These are phyloP conservation scores for Cerastis leucographa DNA, from an alignment of 2,888 invertebrate species.

Conservation along the genomic window DNA sequence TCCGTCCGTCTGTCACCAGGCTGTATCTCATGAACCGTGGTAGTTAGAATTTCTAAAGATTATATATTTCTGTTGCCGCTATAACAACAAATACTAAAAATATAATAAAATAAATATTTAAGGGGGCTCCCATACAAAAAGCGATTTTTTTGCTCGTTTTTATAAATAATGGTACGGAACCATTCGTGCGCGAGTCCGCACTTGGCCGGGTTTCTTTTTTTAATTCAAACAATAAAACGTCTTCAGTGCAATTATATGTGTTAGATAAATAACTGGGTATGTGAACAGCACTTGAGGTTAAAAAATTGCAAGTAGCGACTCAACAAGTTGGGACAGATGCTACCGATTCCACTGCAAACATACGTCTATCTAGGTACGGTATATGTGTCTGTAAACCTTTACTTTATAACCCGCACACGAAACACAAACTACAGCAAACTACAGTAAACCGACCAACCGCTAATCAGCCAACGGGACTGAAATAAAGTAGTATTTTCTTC, in stretches of 20 bases:
- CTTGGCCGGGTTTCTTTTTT: too few relatives aligned
- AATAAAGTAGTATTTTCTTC: conserved; percentile 34
- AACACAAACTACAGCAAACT: conserved; percentile 32
- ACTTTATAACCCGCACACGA: conserved; percentile 36
- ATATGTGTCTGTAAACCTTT: conserved; percentile 24
- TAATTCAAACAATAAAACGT: background rate
- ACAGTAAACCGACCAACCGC: conserved; percentile 28
- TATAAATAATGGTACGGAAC: too few relatives aligned
- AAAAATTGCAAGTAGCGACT: conserved; percentile 46
- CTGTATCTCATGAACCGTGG: too few relatives aligned
- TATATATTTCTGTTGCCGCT: too few relatives aligned
- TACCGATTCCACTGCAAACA: conserved; percentile 17
- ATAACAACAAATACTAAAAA: too few relatives aligned
- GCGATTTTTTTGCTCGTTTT: too few relatives aligned
- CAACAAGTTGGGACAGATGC: conserved; percentile 55
- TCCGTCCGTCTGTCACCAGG: too few relatives aligned
- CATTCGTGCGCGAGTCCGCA: too few relatives aligned
- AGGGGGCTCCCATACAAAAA: too few relatives aligned
- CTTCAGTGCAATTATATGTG: background rate
- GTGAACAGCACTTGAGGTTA: conserved; percentile 31
- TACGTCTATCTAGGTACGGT: conserved; percentile 1
- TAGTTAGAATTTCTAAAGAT: too few relatives aligned
- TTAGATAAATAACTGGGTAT: conserved; percentile 26
- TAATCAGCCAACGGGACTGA: conserved; percentile 36
- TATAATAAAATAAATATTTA: too few relatives aligned